These are phyloP conservation scores for Heliconius cydno DNA, from an alignment of 2,888 invertebrate genomes.

Conservation along the genomic window DNA sequence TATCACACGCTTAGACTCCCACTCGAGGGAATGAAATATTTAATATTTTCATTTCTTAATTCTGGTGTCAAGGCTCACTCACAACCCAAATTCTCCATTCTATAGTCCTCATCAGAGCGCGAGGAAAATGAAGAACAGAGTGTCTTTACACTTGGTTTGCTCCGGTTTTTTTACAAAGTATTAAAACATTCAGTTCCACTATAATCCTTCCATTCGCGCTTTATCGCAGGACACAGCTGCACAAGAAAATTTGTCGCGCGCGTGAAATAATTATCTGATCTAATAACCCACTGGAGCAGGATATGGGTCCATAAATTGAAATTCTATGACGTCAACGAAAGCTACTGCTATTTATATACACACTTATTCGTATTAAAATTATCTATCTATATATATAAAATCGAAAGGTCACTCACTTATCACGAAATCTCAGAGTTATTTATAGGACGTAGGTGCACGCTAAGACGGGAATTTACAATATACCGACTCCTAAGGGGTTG, in stretches of 20 bases:
- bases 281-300: conserved; percentile 64
- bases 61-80: too few relatives aligned
- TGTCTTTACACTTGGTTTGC: neutral
- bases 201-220: conserved; percentile 48
- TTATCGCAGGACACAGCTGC: conserved; percentile 79
- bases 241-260: conserved; percentile 71
- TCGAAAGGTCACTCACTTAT: too few relatives aligned
- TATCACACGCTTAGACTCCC: too few relatives aligned
- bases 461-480: too few relatives aligned
- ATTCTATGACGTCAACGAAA: conserved; percentile 68
- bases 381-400: too few relatives aligned
- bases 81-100: too few relatives aligned
- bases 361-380: neutral
- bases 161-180: conserved; percentile 51
- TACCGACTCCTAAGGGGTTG: too few relatives aligned
- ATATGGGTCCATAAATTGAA: conserved; percentile 74
- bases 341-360: conserved; percentile 20
- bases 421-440: too few relatives aligned
- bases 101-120: too few relatives aligned
- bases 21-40: too few relatives aligned
- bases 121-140: neutral
- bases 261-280: conserved; percentile 79
- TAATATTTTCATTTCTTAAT: too few relatives aligned
- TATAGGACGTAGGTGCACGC: too few relatives aligned
- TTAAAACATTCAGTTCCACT: conserved; percentile 51